Base-by-base conservation (phyloP, 2,113 vertebrate genomes). In the Acrocephalus kingi region DNA sequence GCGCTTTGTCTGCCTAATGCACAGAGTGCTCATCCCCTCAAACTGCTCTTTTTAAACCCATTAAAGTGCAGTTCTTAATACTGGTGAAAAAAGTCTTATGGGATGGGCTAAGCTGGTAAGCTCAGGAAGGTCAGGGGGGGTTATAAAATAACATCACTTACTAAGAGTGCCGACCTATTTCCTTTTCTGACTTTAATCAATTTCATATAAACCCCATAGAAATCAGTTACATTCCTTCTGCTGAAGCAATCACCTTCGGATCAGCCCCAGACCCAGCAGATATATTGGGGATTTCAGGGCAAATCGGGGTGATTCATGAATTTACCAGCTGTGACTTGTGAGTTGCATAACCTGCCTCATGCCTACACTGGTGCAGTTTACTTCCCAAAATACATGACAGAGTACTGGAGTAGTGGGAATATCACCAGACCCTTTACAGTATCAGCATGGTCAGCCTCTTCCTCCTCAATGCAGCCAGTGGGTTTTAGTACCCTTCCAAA, bases 31-130 rank as follows among this genome's bases (percentile, higher is more conserved):
- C 0, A 0, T 75, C 58, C 27, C 64, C 76, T 89, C 48, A 59
- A 56, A 96, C 52, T 35, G 59, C 49, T 93, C 68, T 46, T 90
- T 86, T 71, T 24, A 82, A 92, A 82, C 23, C 52, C 52, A 61
- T 78, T 84, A 35, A 81, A 92, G 33, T 37, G 25, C 37, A 78
- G 31, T 84, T 90, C 75, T 75, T 88, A 93, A 84, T 41, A 64
- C 51, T 64, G 76, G 27, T 52, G 52, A 48, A 78, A 95, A 88
- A 80, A 86, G 59, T 89, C 89, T 92, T 81, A 94, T 54, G 68
- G 93, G 84, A 83, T 90, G 85, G 90, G 84, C 83, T 92, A 92
- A 96, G 68, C 90, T 81, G 80, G 49, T 92, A 90, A 93, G 73
- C 76, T 92, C 64, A 81, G 73, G 62, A 91, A 90, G 55, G 46